These are phyloP conservation scores for Crenichthys baileyi DNA, from an alignment of 2,797 vertebrate genomes.

Conservation along the genomic window DNA sequence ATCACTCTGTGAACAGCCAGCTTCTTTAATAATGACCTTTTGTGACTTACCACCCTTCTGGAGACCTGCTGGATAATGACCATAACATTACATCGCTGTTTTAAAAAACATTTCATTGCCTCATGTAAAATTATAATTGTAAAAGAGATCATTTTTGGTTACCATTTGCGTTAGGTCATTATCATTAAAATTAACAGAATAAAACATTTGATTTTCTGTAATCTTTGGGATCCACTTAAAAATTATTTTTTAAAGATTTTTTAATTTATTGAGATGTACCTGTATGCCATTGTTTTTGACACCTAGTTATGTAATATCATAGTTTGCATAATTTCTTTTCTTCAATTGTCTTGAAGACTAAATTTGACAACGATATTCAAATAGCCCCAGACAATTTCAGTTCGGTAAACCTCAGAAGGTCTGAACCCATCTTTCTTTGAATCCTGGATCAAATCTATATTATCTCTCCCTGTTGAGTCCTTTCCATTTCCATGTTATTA, in stretches of 20 bases:
- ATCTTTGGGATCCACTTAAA: no score
- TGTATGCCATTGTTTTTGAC: neutral
- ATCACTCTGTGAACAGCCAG: neutral
- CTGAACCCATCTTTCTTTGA: conserved; percentile 24
- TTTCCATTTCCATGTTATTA: conserved; percentile 35
- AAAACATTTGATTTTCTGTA: neutral
- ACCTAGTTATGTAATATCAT: neutral
- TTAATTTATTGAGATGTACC: neutral
- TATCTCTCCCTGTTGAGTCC: conserved; percentile 13
- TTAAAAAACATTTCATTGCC: no score
- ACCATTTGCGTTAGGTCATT: no score
- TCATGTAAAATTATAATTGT: no score
- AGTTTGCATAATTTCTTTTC: neutral
- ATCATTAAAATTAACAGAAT: neutral
- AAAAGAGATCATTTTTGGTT: no score
- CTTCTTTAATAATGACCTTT: neutral
- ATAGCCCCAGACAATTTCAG: neutral
- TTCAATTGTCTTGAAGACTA: neutral
- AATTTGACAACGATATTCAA: neutral
- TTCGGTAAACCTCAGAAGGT: neutral
- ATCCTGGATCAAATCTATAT: conserved; percentile 24
- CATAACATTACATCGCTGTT: no score
- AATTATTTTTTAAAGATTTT: neutral
- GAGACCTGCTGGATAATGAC: neutral
- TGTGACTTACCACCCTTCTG: neutral